A percentile compares a stretch with the other conserved stretches of the same genome.
Conservation (phyloP, 2,797 vertebrate species). For the Ficedula albicollis region DNA sequence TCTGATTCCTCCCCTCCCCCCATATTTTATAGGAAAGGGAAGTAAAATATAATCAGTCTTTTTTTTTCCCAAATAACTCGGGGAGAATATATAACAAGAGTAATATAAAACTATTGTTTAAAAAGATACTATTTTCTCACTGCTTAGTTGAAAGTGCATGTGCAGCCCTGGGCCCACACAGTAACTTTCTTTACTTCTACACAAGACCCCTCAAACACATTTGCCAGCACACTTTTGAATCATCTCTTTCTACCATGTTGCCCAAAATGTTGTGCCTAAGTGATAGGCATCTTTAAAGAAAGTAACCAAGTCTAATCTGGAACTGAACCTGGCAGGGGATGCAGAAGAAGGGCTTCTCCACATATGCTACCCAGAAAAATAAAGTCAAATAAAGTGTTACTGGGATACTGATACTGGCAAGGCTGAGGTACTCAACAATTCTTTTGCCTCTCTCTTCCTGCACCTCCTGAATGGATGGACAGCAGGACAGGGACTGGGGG, state of each 20-base stretch:
- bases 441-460: not conserved
- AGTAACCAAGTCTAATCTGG: not conserved
- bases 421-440: not conserved
- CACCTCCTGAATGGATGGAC: not conserved
- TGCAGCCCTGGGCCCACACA: not conserved
- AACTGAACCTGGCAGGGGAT: not conserved
- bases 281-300: not conserved
- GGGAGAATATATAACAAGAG: not conserved
- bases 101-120: not conserved
- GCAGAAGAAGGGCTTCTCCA: not conserved
- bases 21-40: not conserved
- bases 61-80: not conserved
- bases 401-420: not conserved
- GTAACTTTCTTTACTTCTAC: not conserved
- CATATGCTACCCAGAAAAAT: rapidly evolving
- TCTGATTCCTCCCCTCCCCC: not conserved
- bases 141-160: not conserved
- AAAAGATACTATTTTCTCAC: not conserved
- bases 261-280: not conserved
- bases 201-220: not conserved
- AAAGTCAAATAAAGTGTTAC: not conserved
- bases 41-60: not conserved
- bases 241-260: rapidly evolving
- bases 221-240: not conserved
- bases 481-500: not conserved